Conservation (phyloP, 2,888 invertebrate species). For the Corythucha ciliata region DNA sequence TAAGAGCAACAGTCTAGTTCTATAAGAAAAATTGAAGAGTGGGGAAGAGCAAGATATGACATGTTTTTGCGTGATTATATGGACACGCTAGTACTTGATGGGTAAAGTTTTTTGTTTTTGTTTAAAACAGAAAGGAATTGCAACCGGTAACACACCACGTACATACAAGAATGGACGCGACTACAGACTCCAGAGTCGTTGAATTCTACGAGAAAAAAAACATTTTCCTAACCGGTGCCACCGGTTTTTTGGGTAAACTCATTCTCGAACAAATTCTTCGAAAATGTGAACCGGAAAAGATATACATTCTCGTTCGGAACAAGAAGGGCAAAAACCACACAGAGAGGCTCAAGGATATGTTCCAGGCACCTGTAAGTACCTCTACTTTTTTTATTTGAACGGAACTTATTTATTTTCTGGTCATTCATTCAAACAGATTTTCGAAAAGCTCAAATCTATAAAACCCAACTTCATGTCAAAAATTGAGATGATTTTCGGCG, state of each 20-base stretch:
- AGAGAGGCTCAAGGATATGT: slow-evolving; percentile 65
- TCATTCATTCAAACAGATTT: slow-evolving; percentile 16
- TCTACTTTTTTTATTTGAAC: no score
- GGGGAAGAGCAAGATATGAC: no score
- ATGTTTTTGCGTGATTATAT: no score
- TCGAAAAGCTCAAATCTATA: slow-evolving; percentile 16
- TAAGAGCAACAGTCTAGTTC: no score
- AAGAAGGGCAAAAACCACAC: slow-evolving; percentile 70
- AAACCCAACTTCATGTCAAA: slow-evolving; percentile 21
- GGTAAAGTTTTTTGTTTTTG: no score
- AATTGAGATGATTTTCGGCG: slow-evolving; percentile 22
- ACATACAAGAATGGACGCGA: no score
- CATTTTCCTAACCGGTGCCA: slow-evolving; percentile 87
- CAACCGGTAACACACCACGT: no score
- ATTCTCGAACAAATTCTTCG: slow-evolving; percentile 84
- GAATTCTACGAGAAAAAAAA: slow-evolving; percentile 40
- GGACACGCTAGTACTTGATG: no score
- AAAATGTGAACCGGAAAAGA: slow-evolving; percentile 45
- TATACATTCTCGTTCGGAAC: slow-evolving; percentile 71
- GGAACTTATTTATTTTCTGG: no score
- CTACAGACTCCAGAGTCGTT: no score
- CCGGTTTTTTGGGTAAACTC: slow-evolving; percentile 88
- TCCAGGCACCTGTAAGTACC: slow-evolving; percentile 63
- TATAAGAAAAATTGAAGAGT: no score
- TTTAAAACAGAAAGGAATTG: no score